These are phyloP conservation scores for Dasysyrphus albostriatus DNA, from an alignment of 2,888 invertebrate species.

Conservation along the genomic window DNA sequence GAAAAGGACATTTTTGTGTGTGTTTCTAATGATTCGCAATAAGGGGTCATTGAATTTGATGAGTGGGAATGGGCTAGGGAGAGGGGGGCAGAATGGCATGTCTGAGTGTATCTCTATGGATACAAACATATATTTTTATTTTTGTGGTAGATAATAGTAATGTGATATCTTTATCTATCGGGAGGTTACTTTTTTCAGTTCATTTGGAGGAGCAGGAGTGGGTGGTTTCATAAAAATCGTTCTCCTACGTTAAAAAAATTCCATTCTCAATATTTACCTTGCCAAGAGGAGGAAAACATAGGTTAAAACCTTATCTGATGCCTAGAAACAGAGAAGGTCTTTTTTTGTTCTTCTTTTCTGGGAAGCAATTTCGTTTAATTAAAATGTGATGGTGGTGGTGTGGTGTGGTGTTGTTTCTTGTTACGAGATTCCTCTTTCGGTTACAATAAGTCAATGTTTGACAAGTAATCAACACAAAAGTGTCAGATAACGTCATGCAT, in stretches of 20 bases:
- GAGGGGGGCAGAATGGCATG: background rate
- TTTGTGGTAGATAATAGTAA: conserved; percentile 14
- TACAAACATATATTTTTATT: background rate
- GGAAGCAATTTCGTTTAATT: conserved; percentile 17
- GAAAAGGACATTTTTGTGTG: conserved; percentile 24
- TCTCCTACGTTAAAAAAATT: conserved; percentile 1
- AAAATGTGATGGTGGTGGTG: background rate
- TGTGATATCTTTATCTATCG: conserved; percentile 11
- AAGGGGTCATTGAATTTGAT: conserved; percentile 31
- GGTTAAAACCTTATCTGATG: background rate
- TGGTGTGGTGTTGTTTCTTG: background rate
- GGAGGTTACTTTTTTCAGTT: background rate
- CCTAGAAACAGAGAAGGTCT: background rate
- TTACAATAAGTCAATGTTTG: conserved; percentile 51
- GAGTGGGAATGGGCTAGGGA: background rate
- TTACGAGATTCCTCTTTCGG: conserved; percentile 13
- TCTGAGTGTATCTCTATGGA: conserved; percentile 10
- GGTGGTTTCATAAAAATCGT: conserved; percentile 11
- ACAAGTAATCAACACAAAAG: conserved; percentile 57
- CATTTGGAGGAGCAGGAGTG: background rate
- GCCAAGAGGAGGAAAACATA: background rate
- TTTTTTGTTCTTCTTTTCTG: background rate
- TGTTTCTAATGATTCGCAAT: conserved; percentile 16
- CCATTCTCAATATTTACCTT: background rate
- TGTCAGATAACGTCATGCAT: conserved; percentile 58